Evolutionary conservation across 2,888 invertebrate species (phyloP), one percentile per base, ranked within the genome.

Genomic region (Caprella mutica): DNA sequence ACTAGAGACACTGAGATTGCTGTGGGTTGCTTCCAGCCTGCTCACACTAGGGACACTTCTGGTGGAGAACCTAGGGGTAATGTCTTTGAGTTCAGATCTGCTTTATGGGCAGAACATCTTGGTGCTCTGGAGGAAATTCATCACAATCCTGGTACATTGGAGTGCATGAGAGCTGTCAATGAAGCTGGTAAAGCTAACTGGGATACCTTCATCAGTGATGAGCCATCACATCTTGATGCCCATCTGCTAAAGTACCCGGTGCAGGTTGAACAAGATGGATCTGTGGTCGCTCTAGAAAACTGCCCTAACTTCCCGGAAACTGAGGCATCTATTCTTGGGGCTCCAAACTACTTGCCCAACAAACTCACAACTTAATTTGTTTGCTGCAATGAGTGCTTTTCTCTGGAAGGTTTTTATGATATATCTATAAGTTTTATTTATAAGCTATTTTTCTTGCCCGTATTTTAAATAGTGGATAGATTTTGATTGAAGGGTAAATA

Each of bases 221-320:
- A 66, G 30, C 63, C 66, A 1, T 51, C 55, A 29, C 60, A 59
- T 46, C 48, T 60, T 35, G 66, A 64, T 9, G 59, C 58, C 5
- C 66, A 66, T 29, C 40, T 65, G 48, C 38, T 66, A 46, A 55
- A 55, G 35, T 66, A 66, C 30, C 66, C 66, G 9, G 55, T 66
- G 14, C 38, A 50, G 1, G 56, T 66, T 9, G 50, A 33, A n/a
- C 52, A 63, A 23, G 62, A 65, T 48, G 66, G 66, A 3, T 23
- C 55, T 19, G 63, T 66, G 21, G 33, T 39, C 17, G 46, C 63
- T 4, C 42, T 64, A 8, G 65, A 65, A 21, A 59, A 59, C 5
- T 61, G 55, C 38, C 58, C 63, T 29, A 48, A 46, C 33, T 65
- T 66, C 42, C 66, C 66, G 6, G 66, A 66, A 23, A 61, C 65